phyloP scores from a whole-genome alignment of 92 coral and sea anemone genomes.

The Epizoanthus stellaris region DNA sequence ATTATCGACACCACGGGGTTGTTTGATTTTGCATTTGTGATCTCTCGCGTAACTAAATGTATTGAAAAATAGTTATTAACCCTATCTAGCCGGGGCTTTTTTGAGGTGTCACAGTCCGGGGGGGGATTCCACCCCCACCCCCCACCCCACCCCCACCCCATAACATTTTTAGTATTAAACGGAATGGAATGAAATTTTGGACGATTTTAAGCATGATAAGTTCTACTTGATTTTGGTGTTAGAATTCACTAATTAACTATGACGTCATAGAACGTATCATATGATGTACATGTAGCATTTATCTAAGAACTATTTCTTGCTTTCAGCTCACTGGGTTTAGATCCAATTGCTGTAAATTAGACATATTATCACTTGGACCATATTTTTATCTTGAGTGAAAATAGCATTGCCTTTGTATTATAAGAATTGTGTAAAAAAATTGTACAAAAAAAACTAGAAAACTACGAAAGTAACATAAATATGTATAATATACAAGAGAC shows the following conservation, averaged over 20 bases:
- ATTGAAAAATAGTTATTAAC: background rate
- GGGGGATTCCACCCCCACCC: too few species aligned
- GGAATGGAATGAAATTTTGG: too few species aligned
- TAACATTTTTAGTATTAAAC: too few species aligned
- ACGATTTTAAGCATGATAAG: too few species aligned
- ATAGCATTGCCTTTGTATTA: slow-evolving; percentile 25
- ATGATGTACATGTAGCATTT: background rate
- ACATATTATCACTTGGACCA: background rate
- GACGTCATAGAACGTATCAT: background rate
- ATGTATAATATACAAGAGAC: slow-evolving; percentile 22
- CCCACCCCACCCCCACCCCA: too few species aligned
- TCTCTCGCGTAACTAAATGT: background rate
- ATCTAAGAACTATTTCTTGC: background rate
- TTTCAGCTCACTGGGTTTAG: background rate
- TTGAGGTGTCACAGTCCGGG: too few species aligned
- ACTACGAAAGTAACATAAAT: slow-evolving; percentile 48
- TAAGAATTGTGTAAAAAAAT: slow-evolving; percentile 20
- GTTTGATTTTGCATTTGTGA: background rate
- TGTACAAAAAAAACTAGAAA: slow-evolving; percentile 44
- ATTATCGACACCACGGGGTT: background rate
- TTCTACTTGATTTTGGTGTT: too few species aligned
- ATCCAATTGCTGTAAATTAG: background rate
- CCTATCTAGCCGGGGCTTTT: too few species aligned
- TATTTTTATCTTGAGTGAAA: slow-evolving; percentile 9
- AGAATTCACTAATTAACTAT: too few species aligned